A percentile compares a stretch with the other conserved stretches of the same genome.
Evolutionary conservation across 2,797 vertebrate species (phyloP).

Genomic region (Clamator glandarius): DNA sequence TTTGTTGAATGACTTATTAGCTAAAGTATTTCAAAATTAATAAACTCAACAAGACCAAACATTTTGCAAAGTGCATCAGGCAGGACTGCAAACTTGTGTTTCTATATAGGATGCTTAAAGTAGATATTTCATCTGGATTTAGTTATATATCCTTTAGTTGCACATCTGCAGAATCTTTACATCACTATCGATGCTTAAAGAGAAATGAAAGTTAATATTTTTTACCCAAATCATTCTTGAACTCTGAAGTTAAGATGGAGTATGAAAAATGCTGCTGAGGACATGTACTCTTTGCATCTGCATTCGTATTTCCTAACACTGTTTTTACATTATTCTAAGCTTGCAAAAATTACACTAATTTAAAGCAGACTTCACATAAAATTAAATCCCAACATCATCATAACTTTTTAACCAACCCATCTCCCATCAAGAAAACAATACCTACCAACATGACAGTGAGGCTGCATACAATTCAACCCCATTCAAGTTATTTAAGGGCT

Average conservation of each 20-base stretch:
- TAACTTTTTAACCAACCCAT: not conserved
- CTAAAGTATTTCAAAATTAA: not conserved
- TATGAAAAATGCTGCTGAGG: not conserved
- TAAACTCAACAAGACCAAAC: not conserved
- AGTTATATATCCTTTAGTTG: not conserved
- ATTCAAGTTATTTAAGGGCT: not conserved
- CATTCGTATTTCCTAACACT: not conserved
- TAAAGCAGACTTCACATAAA: not conserved
- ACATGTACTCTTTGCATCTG: not conserved
- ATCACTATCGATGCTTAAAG: not conserved
- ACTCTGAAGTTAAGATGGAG: not conserved
- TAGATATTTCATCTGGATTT: not conserved
- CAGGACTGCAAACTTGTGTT: not conserved
- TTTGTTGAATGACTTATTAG: not conserved
- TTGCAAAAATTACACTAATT: not conserved
- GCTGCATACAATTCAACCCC: not conserved
- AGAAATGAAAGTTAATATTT: not conserved
- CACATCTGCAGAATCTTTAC: not conserved
- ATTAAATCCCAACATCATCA: not conserved
- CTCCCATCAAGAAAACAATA: not conserved
- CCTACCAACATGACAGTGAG: not conserved
- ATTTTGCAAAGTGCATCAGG: not conserved
- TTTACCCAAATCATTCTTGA: not conserved
- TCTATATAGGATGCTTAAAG: not conserved
- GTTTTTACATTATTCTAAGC: not conserved